These are phyloP conservation scores for Halcyon leucocephala DNA, from an alignment of 2,797 vertebrate species.

Conservation along the genomic window DNA sequence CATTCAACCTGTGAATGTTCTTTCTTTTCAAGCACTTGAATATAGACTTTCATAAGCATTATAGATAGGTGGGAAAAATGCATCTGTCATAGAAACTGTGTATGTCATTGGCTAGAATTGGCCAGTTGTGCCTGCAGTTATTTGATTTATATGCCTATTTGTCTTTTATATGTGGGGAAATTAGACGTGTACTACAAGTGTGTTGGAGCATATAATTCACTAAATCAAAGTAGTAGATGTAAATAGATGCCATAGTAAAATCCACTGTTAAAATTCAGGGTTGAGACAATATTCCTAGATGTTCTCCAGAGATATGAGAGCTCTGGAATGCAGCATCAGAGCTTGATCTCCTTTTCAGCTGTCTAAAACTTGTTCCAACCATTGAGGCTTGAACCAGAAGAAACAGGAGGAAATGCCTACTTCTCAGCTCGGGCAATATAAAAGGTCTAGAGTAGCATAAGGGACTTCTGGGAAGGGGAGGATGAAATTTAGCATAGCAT, in stretches of 20 bases:
- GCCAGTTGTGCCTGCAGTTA: background rate
- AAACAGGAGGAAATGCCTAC: background rate
- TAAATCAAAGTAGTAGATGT: constrained; percentile 20
- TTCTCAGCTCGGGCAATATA: background rate
- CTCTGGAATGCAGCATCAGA: background rate
- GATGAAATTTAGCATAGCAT: background rate
- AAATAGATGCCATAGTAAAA: constrained; percentile 40
- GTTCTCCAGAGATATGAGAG: background rate
- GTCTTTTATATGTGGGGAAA: background rate
- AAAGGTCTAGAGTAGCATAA: background rate
- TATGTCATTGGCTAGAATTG: background rate
- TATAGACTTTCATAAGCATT: background rate
- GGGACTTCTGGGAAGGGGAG: background rate
- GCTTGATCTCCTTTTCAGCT: background rate
- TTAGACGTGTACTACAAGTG: background rate
- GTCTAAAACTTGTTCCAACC: background rate
- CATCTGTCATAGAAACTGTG: background rate
- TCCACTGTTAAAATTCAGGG: background rate
- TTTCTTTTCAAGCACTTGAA: background rate
- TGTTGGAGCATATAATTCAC: background rate
- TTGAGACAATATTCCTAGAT: constrained; percentile 1
- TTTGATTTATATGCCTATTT: constrained; percentile 7
- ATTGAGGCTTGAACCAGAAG: background rate
- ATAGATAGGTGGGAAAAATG: background rate
- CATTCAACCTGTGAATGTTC: background rate